Evolutionary conservation across 2,113 vertebrate genomes (phyloP), one percentile per base, ranked within the genome.

Genomic region (Myxocyprinus asiaticus): DNA sequence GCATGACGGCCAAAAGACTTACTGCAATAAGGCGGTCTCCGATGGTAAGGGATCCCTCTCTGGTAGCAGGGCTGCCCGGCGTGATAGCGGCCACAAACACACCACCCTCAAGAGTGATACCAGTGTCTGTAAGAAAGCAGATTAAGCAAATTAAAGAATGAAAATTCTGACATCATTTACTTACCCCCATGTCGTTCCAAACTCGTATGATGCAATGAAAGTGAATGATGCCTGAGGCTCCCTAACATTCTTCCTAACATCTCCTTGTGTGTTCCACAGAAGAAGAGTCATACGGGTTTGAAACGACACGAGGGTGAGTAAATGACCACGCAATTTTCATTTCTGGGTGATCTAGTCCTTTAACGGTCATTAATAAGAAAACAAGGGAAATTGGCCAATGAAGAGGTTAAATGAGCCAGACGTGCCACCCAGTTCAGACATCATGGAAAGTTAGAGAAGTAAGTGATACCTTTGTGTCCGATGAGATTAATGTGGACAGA

Each of bases 1-100:
- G 7, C 44, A 47, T 48, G 66, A 79, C 62, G 48, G 56, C 14
- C 69, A 22, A 42, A 58, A 64, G 67, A 94, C 97, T 97, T 90
- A 98, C 96, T 73, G 97, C 95, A 45, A 98, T 95, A 53, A 98
- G 93, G 87, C 97, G 92, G 81, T 99, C 97, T 90, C 97, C 97
- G 64, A 95, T 93, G 1, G 91, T 84, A 55, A 98, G 95, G 51
- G 96, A 96, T 15, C 96, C 96, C 56, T 99, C 96, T 86, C 93
- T 95, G 88, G 97, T 95, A 51, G 97, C 97, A 0, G 96, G 95
- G 72, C 96, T 98, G 78, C 97, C 95, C 0, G 96, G 95, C 47
- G 94, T 92, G 75, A 99, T 78, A 5, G 96, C 93, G 0, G 97
- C 92, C 71, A 97, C 94, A 55, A 94, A 96, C 8, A 98, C 90